Evolutionary conservation across 1,140 invertebrate species (phyloP).

Genomic region (Aricia agestis): DNA sequence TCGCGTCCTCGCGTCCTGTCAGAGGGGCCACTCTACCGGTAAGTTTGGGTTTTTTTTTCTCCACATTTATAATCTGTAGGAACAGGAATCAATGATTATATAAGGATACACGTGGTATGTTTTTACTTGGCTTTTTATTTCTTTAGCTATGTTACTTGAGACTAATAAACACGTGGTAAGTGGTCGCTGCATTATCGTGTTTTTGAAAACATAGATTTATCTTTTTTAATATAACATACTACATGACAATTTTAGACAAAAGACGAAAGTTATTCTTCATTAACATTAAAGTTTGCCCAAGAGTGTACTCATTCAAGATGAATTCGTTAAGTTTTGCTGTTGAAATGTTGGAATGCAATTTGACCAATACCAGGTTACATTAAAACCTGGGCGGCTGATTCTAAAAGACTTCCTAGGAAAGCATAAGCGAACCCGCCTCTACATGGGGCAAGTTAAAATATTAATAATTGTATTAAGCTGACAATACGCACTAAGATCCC

Average conservation of each 20-base stretch:
- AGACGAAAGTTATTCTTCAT: not conserved
- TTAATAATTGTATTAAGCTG: not conserved
- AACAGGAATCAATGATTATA: conserved; percentile 11
- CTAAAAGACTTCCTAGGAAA: not conserved
- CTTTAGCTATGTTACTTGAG: not conserved
- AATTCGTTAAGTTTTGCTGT: too few species aligned
- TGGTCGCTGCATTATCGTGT: not conserved
- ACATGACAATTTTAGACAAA: not conserved
- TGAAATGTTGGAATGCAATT: too few species aligned
- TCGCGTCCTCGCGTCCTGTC: conserved; percentile 56
- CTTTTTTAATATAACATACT: too few species aligned
- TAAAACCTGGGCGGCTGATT: not conserved
- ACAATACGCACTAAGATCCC: not conserved
- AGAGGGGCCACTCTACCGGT: conserved; percentile 23
- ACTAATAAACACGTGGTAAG: not conserved
- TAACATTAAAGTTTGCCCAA: not conserved
- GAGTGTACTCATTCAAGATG: not conserved
- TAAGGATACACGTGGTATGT: not conserved
- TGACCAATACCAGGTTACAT: too few species aligned
- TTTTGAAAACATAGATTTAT: not conserved
- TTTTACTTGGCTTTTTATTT: not conserved
- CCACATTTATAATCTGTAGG: conserved; percentile 26
- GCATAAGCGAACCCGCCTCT: not conserved
- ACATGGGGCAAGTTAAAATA: not conserved
- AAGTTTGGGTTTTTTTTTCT: conserved; percentile 59